phyloP scores from a whole-genome alignment of 2,888 invertebrate species.

The Melieria omissa region DNA sequence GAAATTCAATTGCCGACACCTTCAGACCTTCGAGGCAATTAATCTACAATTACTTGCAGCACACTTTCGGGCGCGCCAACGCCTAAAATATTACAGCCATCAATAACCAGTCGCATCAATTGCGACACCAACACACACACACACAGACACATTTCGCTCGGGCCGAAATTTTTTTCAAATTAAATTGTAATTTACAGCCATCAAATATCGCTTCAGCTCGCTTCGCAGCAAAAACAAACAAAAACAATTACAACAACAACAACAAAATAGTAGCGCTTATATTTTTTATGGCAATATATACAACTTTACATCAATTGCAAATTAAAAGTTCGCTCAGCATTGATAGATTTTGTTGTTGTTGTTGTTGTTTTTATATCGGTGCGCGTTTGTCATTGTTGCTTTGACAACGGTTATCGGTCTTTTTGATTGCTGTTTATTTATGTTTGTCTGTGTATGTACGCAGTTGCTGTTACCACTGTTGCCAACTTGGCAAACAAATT shows the following conservation, averaged over 20 bases:
- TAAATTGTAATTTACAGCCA: slow-evolving; percentile 25
- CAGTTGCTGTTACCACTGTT: background rate
- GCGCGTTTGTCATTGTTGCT: background rate
- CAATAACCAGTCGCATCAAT: slow-evolving; percentile 6
- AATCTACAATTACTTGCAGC: slow-evolving; percentile 52
- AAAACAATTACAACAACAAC: background rate
- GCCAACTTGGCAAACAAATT: too few species aligned
- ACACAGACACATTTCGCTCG: background rate
- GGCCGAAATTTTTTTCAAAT: slow-evolving; percentile 9
- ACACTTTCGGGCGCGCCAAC: slow-evolving; percentile 11
- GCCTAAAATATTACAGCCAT: background rate
- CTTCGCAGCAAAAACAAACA: background rate
- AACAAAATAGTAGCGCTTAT: background rate
- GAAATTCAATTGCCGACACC: slow-evolving; percentile 33
- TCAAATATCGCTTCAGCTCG: slow-evolving; percentile 20
- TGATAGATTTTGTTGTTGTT: background rate
- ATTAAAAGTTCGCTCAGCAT: too few species aligned
- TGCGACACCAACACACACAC: background rate
- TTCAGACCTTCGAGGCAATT: slow-evolving; percentile 47
- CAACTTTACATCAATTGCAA: too few species aligned
- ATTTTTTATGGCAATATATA: too few species aligned
- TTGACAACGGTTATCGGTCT: slow-evolving; percentile 9
- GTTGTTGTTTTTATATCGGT: background rate
- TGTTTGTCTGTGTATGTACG: background rate
- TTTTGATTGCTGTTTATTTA: slow-evolving; percentile 27